These are phyloP conservation scores for Uria lomvia DNA, from an alignment of 2,113 vertebrate genomes.

Conservation along the genomic window DNA sequence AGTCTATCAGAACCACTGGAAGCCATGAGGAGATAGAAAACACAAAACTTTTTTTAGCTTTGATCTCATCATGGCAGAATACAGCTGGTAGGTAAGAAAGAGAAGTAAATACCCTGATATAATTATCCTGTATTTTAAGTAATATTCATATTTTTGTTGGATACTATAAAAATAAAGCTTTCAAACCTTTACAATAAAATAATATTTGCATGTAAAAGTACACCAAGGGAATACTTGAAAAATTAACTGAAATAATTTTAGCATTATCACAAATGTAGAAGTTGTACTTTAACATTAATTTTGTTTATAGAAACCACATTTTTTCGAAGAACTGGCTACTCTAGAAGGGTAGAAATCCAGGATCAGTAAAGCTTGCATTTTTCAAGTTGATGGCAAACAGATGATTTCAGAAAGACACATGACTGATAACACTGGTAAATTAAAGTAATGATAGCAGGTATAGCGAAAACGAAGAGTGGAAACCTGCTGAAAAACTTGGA, in stretches of 20 bases:
- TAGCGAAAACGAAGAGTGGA: neutral
- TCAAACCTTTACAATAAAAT: neutral
- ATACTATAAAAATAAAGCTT: neutral
- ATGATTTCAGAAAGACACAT: neutral
- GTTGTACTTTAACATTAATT: neutral
- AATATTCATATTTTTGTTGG: neutral
- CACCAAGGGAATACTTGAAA: neutral
- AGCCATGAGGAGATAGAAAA: constrained; percentile 80
- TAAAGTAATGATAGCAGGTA: neutral
- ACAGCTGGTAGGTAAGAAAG: constrained; percentile 60
- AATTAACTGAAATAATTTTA: neutral
- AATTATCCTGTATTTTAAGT: neutral
- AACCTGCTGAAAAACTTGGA: neutral
- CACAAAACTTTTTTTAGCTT: constrained; percentile 79
- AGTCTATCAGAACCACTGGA: constrained; percentile 64
- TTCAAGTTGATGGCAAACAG: neutral
- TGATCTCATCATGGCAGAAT: constrained; percentile 59
- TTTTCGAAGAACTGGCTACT: neutral
- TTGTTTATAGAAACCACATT: neutral
- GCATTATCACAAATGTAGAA: neutral
- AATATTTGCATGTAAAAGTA: neutral
- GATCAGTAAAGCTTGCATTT: neutral
- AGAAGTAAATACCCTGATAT: neutral
- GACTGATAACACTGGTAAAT: neutral
- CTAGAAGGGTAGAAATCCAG: neutral